Percentiles rank a stretch among this genome's conserved stretches.
phyloP scores from a whole-genome alignment of 92 coral and sea anemone genomes.

The Muricea muricata region DNA sequence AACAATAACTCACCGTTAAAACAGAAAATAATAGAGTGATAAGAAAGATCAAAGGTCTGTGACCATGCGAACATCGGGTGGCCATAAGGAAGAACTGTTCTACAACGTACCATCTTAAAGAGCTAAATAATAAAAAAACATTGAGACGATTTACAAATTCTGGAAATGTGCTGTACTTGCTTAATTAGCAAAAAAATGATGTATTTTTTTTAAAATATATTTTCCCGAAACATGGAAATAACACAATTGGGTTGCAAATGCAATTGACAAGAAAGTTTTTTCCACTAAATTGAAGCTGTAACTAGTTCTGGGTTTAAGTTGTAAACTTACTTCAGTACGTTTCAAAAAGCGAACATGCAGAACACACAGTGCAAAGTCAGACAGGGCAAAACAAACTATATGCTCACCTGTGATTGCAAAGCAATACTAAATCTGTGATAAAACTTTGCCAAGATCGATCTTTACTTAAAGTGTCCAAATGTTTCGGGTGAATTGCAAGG shows the following conservation, averaged over 20 bases:
- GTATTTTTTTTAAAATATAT: too few relatives aligned
- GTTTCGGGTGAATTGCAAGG: conserved; percentile 86
- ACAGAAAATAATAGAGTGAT: conserved; percentile 94
- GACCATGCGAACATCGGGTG: conserved; percentile 94
- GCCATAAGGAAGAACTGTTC: conserved; percentile 98
- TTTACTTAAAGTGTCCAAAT: conserved; percentile 85
- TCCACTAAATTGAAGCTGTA: background rate
- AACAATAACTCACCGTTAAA: conserved; percentile 77
- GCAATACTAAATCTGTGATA: conserved; percentile 86
- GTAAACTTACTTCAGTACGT: background rate
- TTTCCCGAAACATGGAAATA: too few relatives aligned
- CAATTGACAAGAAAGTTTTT: too few relatives aligned
- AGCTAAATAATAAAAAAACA: conserved; percentile 60
- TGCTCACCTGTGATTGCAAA: conserved; percentile 91
- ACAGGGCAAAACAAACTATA: too few relatives aligned
- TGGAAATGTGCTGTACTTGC: too few relatives aligned
- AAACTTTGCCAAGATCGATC: conserved; percentile 99
- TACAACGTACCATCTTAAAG: conserved; percentile 85
- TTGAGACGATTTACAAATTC: background rate
- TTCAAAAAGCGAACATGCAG: background rate
- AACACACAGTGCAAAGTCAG: too few relatives aligned
- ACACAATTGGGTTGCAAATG: too few relatives aligned
- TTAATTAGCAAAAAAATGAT: too few relatives aligned
- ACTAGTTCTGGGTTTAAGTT: background rate
- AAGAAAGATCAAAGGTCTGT: conserved; percentile 89